These are phyloP conservation scores for Choristoneura rosaceana DNA, from an alignment of 2,888 invertebrate species.

Conservation along the genomic window DNA sequence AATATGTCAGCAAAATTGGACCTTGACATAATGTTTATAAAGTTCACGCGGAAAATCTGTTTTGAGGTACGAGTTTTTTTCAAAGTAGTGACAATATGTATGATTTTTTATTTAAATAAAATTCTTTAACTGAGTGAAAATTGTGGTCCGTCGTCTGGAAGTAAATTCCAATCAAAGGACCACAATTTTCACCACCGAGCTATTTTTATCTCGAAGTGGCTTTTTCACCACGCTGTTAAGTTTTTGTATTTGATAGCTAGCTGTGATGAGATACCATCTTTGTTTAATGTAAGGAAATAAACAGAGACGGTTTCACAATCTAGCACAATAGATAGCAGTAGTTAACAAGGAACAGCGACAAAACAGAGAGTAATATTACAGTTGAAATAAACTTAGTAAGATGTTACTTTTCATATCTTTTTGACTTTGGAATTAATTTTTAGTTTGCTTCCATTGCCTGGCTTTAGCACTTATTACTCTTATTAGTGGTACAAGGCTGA, in stretches of 20 bases:
- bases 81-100: background rate
- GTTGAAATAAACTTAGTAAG: background rate
- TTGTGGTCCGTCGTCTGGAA: background rate
- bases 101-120: background rate
- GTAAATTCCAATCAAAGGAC: background rate
- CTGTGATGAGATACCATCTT: too few species aligned
- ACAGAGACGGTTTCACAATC: too few species aligned
- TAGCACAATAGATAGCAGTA: too few species aligned
- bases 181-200: background rate
- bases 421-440: background rate
- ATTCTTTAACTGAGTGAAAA: background rate
- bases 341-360: too few species aligned
- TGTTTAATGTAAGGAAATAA: too few species aligned
- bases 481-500: background rate
- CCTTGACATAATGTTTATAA: too few species aligned
- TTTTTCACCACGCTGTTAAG: too few species aligned
- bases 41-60: too few species aligned
- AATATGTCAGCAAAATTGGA: too few species aligned
- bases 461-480: constrained; percentile 28
- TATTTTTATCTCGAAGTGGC: background rate
- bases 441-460: constrained; percentile 26
- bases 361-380: too few species aligned
- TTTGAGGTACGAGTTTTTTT: too few species aligned
- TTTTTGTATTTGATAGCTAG: too few species aligned
- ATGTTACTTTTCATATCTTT: background rate